Percentiles rank a stretch among this genome's conserved stretches.
Evolutionary conservation across 2,113 vertebrate genomes (phyloP).

Genomic region (Oreochromis aureus): DNA sequence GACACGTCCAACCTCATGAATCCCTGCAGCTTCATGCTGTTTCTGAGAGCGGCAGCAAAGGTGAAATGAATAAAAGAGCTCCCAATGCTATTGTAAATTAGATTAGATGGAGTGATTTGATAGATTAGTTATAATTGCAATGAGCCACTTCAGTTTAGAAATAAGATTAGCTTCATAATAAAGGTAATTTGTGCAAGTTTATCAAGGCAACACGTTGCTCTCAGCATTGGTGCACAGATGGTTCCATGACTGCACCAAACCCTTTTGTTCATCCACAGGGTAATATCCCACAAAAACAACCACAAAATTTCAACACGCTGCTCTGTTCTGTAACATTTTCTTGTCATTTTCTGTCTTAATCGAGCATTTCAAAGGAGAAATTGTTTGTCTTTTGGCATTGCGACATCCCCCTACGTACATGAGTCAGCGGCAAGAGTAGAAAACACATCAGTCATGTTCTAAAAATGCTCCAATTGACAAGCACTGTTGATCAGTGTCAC

Average conservation of each 20-base stretch:
- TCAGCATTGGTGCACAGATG: background rate
- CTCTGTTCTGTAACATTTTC: background rate
- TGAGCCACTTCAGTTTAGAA: background rate
- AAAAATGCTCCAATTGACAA: conserved; percentile 27
- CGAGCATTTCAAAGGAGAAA: background rate
- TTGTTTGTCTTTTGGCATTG: background rate
- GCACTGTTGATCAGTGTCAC: conserved; percentile 24
- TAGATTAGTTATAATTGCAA: background rate
- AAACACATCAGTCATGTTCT: conserved; percentile 50
- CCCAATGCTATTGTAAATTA: too few species aligned
- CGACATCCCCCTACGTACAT: background rate
- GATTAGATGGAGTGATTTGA: background rate
- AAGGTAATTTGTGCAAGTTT: background rate
- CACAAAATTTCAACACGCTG: background rate
- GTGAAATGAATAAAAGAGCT: background rate
- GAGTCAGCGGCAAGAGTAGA: conserved; percentile 37
- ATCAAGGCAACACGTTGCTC: background rate
- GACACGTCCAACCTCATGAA: background rate
- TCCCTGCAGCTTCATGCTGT: background rate
- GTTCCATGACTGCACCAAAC: background rate
- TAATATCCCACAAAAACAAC: background rate
- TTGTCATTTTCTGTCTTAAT: background rate
- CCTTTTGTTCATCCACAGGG: background rate
- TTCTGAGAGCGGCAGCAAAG: background rate
- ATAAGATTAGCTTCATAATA: background rate